Percentiles rank a stretch among this genome's conserved stretches.
Conservation (phyloP, 2,113 vertebrate genomes). For the Poicephalus meyeri region DNA sequence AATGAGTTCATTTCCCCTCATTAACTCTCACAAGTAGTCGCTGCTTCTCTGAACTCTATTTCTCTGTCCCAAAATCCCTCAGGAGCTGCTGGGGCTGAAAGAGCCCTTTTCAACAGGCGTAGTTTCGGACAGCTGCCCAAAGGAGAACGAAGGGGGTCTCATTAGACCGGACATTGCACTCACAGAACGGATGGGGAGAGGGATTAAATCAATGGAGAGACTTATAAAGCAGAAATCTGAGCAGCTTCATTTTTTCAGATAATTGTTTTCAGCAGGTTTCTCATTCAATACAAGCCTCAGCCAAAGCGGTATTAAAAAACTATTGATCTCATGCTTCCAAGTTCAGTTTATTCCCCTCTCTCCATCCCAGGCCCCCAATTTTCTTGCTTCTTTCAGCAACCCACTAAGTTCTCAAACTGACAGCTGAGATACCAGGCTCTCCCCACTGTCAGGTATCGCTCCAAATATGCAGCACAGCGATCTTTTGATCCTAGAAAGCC, state of each 20-base stretch:
- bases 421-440: background rate
- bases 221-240: conserved; percentile 17
- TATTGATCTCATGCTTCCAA: conserved; percentile 23
- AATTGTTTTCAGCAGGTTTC: conserved; percentile 56
- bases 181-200: background rate
- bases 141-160: background rate
- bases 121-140: background rate
- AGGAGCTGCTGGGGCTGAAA: background rate
- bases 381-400: background rate
- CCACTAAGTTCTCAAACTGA: background rate
- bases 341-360: background rate
- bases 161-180: background rate
- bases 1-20: conserved; percentile 47
- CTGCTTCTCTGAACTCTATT: background rate
- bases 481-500: background rate
- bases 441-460: background rate
- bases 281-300: background rate
- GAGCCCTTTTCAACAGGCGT: background rate
- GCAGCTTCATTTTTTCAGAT: conserved; percentile 41
- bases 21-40: background rate
- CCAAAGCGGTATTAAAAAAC: conserved; percentile 1
- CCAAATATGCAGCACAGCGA: background rate
- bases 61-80: background rate
- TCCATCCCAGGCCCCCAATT: background rate
- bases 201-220: background rate